Conservation (phyloP, 2,888 invertebrate genomes). For the Drosophila nr. perissopoda region DNA sequence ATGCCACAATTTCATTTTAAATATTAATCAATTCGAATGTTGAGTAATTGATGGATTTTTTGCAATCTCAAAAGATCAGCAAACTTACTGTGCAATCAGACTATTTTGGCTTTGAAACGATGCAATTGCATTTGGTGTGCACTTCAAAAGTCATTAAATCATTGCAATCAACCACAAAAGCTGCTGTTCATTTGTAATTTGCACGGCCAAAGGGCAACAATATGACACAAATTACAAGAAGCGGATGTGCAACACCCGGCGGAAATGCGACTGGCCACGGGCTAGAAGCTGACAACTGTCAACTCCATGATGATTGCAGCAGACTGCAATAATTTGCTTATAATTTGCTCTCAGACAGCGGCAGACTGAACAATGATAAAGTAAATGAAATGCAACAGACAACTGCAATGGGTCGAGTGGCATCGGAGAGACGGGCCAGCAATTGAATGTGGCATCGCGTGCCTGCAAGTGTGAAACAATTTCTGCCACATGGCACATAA, state of each 20-base stretch:
- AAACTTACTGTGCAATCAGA: neutral
- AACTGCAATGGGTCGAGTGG: conserved; percentile 18
- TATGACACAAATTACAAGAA: conserved; percentile 76
- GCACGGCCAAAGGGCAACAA: conserved; percentile 64
- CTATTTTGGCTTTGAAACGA: conserved; percentile 37
- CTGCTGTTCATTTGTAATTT: conserved; percentile 66
- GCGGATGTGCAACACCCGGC: conserved; percentile 31
- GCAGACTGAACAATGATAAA: conserved; percentile 65
- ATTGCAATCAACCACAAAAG: conserved; percentile 58
- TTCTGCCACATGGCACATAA: conserved; percentile 57
- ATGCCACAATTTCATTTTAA: neutral
- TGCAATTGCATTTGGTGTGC: conserved; percentile 57
- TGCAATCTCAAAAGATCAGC: neutral
- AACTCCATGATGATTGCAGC: conserved; percentile 64
- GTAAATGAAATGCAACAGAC: conserved; percentile 71
- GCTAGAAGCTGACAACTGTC: conserved; percentile 8
- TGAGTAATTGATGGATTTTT: neutral
- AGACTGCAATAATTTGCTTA: conserved; percentile 73
- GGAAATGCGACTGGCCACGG: conserved; percentile 33
- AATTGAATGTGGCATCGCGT: conserved; percentile 54
- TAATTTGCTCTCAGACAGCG: conserved; percentile 54
- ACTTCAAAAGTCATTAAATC: conserved; percentile 71
- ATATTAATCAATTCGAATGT: neutral
- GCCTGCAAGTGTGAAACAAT: conserved; percentile 48
- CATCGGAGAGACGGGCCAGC: neutral